A percentile compares a stretch with the other conserved stretches of the same genome.
phyloP scores from a whole-genome alignment of 2,797 vertebrate genomes.

The Phoeniculus purpureus region DNA sequence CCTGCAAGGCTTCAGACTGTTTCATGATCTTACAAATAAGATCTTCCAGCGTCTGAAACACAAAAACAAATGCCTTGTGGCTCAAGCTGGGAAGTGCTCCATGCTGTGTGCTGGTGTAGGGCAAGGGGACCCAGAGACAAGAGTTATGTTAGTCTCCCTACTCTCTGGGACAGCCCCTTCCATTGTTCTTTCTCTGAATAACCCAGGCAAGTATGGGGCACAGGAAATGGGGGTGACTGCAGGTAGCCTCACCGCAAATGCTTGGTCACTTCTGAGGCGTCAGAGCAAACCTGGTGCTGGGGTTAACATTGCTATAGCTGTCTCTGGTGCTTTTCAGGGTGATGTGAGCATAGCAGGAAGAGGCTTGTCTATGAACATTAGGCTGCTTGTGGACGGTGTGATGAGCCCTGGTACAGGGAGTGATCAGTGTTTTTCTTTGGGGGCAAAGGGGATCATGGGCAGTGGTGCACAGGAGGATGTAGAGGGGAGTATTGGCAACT shows the following conservation, averaged over 20 bases:
- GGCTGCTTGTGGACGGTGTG: rapidly evolving
- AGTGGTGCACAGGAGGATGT: background rate
- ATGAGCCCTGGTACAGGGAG: background rate
- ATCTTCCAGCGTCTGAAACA: background rate
- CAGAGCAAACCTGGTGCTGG: background rate
- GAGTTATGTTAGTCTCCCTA: background rate
- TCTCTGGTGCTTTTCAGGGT: background rate
- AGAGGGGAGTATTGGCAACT: background rate
- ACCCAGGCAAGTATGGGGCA: too few species aligned
- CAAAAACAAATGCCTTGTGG: rapidly evolving
- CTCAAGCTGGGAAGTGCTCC: rapidly evolving
- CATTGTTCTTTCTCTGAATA: background rate
- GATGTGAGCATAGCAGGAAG: background rate
- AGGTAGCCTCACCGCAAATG: background rate
- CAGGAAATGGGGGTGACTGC: background rate
- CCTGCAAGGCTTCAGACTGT: background rate
- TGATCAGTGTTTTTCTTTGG: background rate
- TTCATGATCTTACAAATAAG: slow-evolving; percentile 5
- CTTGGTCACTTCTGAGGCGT: background rate
- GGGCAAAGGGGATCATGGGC: background rate
- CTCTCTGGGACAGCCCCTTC: background rate
- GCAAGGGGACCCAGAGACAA: too few species aligned
- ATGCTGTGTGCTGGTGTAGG: rapidly evolving
- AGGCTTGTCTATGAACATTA: background rate
- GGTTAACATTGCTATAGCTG: background rate